Percentiles rank a stretch among this genome's conserved stretches.
Evolutionary conservation across 2,888 invertebrate species (phyloP).

Genomic region (Scelioninae gen. 2): DNA sequence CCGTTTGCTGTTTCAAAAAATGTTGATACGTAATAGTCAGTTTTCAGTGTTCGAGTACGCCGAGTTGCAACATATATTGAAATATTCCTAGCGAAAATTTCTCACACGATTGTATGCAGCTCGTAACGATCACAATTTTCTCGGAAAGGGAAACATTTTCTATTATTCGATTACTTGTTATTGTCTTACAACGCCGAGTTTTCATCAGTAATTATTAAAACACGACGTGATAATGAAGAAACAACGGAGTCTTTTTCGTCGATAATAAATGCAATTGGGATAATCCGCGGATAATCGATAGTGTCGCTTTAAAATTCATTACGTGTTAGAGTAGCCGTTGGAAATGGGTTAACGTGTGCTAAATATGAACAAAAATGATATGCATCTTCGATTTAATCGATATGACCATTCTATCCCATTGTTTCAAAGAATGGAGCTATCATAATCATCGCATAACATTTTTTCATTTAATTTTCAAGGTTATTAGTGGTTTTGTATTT

Average conservation of each 20-base stretch:
- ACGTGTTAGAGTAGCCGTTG: neutral
- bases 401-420: constrained; percentile 27
- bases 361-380: constrained; percentile 35
- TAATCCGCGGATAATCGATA: constrained; percentile 22
- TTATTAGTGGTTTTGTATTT: constrained; percentile 1
- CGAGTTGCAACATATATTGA: constrained; percentile 36
- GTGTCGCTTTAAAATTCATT: constrained; percentile 9
- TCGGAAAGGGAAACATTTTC: constrained; percentile 36
- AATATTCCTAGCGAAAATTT: constrained; percentile 46
- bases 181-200: constrained; percentile 36
- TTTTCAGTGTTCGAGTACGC: constrained; percentile 18
- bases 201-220: constrained; percentile 36
- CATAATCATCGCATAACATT: constrained; percentile 34
- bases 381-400: constrained; percentile 33
- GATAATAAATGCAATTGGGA: constrained; percentile 34
- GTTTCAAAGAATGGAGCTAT: constrained; percentile 40
- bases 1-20: constrained; percentile 24
- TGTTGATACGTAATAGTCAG: constrained; percentile 46
- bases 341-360: constrained; percentile 24
- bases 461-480: constrained; percentile 43
- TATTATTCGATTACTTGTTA: constrained; percentile 33
- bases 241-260: constrained; percentile 17
- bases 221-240: neutral
- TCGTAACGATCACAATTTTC: constrained; percentile 38
- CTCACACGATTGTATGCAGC: constrained; percentile 37